These are phyloP conservation scores for Ammospiza maritima DNA, from an alignment of 2,797 vertebrate genomes.

Conservation along the genomic window DNA sequence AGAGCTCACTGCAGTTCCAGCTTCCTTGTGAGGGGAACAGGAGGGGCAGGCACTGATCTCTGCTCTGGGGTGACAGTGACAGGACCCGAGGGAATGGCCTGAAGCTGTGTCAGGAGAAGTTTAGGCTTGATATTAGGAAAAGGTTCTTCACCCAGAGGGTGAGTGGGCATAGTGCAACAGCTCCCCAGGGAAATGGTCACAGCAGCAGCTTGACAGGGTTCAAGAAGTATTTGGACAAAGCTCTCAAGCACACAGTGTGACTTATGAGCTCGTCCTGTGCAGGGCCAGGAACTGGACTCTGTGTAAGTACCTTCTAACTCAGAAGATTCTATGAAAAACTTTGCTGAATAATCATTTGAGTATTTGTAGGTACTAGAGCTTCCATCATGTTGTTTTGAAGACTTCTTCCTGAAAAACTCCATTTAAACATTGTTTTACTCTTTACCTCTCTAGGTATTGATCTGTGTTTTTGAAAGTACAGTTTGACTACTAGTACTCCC, in stretches of 20 bases:
- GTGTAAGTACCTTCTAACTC: background rate
- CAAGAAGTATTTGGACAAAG: accelerated
- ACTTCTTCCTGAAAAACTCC: background rate
- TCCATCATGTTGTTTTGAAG: background rate
- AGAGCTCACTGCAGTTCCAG: accelerated
- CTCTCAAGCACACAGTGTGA: background rate
- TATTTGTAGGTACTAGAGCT: background rate
- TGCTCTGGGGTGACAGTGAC: too few relatives aligned
- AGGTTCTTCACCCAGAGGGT: accelerated
- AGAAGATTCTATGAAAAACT: background rate
- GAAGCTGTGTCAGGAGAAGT: accelerated
- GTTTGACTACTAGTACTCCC: background rate
- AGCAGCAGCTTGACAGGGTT: background rate
- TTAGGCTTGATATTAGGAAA: background rate
- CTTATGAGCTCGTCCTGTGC: background rate
- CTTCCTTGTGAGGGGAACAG: background rate
- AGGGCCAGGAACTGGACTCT: too few relatives aligned
- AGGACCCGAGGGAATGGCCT: accelerated
- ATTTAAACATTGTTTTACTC: background rate
- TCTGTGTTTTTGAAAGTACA: background rate
- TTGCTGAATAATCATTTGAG: background rate
- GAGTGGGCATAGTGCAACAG: accelerated
- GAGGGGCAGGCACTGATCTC: background rate
- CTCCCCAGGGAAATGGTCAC: too few relatives aligned
- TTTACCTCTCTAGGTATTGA: background rate